Conservation (phyloP, 2,888 invertebrate species). For the Morinoia aosen region DNA sequence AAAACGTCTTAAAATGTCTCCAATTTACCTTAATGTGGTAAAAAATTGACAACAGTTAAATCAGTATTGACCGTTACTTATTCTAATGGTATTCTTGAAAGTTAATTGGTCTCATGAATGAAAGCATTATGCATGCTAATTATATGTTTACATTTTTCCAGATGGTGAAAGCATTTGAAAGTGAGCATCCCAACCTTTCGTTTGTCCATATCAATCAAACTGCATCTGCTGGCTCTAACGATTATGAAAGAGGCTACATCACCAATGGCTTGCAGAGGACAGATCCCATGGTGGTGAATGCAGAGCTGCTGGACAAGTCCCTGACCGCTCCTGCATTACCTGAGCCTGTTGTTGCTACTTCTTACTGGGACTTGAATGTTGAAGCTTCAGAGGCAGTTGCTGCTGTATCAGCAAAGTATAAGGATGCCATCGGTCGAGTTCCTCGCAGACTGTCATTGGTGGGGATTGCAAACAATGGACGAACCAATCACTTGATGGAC, state of each 20-base stretch:
- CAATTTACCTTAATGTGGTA: too few relatives aligned
- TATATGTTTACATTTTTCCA: neutral
- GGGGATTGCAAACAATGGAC: neutral
- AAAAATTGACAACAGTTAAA: too few relatives aligned
- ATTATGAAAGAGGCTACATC: neutral
- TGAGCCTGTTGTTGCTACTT: constrained; percentile 21
- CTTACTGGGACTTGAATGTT: constrained; percentile 18
- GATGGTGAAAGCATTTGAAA: constrained; percentile 12
- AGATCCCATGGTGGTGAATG: neutral
- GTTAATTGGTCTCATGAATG: too few relatives aligned
- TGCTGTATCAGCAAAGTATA: neutral
- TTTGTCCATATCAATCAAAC: constrained; percentile 40
- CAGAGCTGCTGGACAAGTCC: constrained; percentile 15
- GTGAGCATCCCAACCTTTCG: constrained; percentile 22
- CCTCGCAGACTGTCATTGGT: neutral
- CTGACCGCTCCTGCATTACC: constrained; percentile 18
- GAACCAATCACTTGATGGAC: neutral
- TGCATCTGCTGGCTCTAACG: neutral
- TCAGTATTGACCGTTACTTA: too few relatives aligned
- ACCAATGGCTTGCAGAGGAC: constrained; percentile 40
- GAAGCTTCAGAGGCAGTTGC: neutral
- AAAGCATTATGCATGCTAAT: neutral
- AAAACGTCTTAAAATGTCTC: too few relatives aligned
- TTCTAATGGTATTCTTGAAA: too few relatives aligned
- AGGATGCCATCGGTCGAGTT: neutral